Evolutionary conservation across 2,888 invertebrate species (phyloP).

Genomic region (Zele albiditarsus): DNA sequence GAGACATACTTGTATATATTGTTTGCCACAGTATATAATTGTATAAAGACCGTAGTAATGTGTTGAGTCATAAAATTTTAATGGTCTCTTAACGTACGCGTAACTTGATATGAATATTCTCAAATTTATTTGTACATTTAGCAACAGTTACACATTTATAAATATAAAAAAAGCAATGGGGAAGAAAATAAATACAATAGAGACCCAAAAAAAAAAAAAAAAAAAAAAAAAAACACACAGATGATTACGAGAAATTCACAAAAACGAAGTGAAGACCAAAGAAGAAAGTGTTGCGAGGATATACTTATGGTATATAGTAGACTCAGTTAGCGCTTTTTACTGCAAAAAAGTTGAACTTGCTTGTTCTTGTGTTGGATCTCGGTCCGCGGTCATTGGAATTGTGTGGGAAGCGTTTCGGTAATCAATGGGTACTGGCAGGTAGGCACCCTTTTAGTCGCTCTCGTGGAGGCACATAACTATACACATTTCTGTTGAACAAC

Average conservation of each 20-base stretch:
- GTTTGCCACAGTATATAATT: background rate
- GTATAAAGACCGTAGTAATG: too few species aligned
- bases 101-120: too few species aligned
- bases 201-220: too few species aligned
- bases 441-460: constrained; percentile 65
- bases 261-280: constrained; percentile 68
- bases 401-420: constrained; percentile 72
- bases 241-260: constrained; percentile 64
- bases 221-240: background rate
- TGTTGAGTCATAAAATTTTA: background rate
- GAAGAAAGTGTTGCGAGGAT: constrained; percentile 64
- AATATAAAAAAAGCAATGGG: too few species aligned
- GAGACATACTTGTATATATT: constrained; percentile 9
- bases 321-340: constrained; percentile 11
- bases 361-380: constrained; percentile 44
- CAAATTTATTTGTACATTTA: too few species aligned
- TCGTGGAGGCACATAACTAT: constrained; percentile 40
- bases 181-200: too few species aligned
- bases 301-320: constrained; percentile 48
- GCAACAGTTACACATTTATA: too few species aligned
- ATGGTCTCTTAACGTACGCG: too few species aligned
- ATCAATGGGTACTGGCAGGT: constrained; percentile 72
- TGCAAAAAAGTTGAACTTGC: constrained; percentile 59
- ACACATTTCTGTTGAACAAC: constrained; percentile 33
- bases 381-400: constrained; percentile 56